Conservation (phyloP, 1,140 invertebrate genomes). For the Pogonus chalceus region DNA sequence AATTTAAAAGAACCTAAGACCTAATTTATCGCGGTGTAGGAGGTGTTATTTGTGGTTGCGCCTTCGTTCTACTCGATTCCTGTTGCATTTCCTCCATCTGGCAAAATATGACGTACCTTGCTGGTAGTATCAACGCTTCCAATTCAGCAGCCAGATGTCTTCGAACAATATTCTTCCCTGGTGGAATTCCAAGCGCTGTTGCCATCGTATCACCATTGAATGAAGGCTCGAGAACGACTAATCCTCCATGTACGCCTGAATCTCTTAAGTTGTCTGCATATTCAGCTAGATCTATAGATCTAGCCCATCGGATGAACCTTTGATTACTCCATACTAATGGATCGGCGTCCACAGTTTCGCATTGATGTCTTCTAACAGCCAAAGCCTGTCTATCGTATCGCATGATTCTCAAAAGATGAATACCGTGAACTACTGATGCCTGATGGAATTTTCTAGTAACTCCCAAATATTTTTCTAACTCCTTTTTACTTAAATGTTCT, state of each 20-base stretch:
- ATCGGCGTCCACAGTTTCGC: slow-evolving; percentile 78
- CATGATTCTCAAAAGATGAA: slow-evolving; percentile 81
- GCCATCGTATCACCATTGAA: slow-evolving; percentile 92
- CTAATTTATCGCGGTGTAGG: background rate
- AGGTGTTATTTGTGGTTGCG: slow-evolving; percentile 9
- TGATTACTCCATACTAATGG: slow-evolving; percentile 93
- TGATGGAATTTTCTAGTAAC: slow-evolving; percentile 89
- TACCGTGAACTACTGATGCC: slow-evolving; percentile 84
- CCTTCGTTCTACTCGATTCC: slow-evolving; percentile 41
- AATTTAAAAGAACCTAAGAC: too few species aligned
- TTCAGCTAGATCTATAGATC: slow-evolving; percentile 85
- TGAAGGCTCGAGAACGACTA: slow-evolving; percentile 84
- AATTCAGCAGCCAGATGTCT: slow-evolving; percentile 83
- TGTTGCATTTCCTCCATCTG: slow-evolving; percentile 66
- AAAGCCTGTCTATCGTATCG: slow-evolving; percentile 88
- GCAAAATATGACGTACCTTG: slow-evolving; percentile 77
- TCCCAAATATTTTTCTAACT: slow-evolving; percentile 83
- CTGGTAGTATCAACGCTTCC: slow-evolving; percentile 78
- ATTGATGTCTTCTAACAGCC: slow-evolving; percentile 75
- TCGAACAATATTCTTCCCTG: slow-evolving; percentile 85
- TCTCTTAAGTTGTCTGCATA: slow-evolving; percentile 93
- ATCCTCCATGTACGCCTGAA: slow-evolving; percentile 85
- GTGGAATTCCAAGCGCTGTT: slow-evolving; percentile 82
- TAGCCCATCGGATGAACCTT: slow-evolving; percentile 83
- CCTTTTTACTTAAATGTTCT: slow-evolving; percentile 85